Conservation (phyloP, 2,888 invertebrate genomes). For the Metellina segmentata region DNA sequence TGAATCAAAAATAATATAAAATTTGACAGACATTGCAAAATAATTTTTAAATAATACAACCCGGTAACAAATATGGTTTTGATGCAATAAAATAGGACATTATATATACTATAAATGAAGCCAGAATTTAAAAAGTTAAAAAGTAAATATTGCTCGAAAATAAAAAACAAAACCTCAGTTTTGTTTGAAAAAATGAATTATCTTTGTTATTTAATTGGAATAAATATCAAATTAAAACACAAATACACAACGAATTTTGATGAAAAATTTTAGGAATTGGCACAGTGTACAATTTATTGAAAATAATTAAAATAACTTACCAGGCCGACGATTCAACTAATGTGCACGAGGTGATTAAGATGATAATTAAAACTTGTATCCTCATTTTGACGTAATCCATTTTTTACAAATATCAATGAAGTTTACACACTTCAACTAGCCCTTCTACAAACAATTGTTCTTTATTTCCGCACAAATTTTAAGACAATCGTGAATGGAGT, state of each 20-base stretch:
- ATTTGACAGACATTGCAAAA: too few relatives aligned
- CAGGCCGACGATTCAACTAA: conserved; percentile 46
- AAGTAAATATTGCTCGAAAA: too few relatives aligned
- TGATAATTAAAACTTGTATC: conserved; percentile 9
- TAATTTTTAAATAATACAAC: too few relatives aligned
- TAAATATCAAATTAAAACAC: background rate
- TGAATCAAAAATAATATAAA: too few relatives aligned
- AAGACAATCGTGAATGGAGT: too few relatives aligned
- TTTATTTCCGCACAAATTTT: background rate
- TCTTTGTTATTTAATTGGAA: too few relatives aligned
- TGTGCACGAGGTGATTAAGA: background rate
- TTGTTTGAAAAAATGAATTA: too few relatives aligned
- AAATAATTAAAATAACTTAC: conserved; percentile 26
- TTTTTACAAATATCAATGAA: background rate
- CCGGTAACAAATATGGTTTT: too few relatives aligned
- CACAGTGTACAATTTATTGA: background rate
- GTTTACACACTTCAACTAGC: background rate
- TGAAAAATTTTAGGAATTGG: background rate
- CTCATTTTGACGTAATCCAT: background rate
- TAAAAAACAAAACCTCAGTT: too few relatives aligned
- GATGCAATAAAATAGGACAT: too few relatives aligned
- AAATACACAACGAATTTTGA: background rate
- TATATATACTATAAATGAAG: too few relatives aligned
- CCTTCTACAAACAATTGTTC: background rate
- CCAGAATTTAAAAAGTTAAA: too few relatives aligned